Evolutionary conservation across 92 coral and sea anemone genomes (phyloP), one percentile per base, ranked within the genome.

Genomic region (Epizoanthus rinbou): DNA sequence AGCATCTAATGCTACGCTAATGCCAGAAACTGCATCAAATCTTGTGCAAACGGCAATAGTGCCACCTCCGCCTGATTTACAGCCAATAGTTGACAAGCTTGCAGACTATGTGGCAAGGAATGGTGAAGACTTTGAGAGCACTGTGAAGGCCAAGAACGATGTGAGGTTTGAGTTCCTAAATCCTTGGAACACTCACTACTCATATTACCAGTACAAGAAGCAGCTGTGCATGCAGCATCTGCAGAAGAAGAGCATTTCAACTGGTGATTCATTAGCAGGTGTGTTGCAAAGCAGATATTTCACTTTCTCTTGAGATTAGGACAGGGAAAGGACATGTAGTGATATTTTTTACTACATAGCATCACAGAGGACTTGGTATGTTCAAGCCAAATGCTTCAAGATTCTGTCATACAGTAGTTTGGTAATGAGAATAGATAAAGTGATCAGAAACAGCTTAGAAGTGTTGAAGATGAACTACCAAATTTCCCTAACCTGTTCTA

Each of bases 1-100:
- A 76, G 15, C 57, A 72, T 57, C 70, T 1, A 54, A 24, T 15
- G 57, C 53, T 37, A 25, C 50, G 13, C 23, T 73, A 58, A 19
- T 60, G 28, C 86, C 31, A 64, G 89, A 73, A 81, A 74, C 9
- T 70, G 82, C 53, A 65, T 56, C 76, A 57, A 89, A 82, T 10
- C 71, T 76, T 25, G 67, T 85, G 70, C 88, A 80, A 57, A 66
- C 82, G 14, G 58, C 69, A n/a, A 92, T 94, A 58, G 89, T 96
- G 45, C 99, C 99, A 18, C 99, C 99, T 22, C 98, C 99, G 17
- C 99, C 99, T 31, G 99, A 96, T 68, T 74, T 96, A 24, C 98
- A 96, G 53, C 99, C 98, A 13, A 94, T 96, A 24, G 93, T 94
- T 75, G 99, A 96, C 80, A 96, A 96, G 87, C 89, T 96, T 72